Evolutionary conservation across 1,140 invertebrate species (phyloP).

Genomic region (Drosophila varians): DNA sequence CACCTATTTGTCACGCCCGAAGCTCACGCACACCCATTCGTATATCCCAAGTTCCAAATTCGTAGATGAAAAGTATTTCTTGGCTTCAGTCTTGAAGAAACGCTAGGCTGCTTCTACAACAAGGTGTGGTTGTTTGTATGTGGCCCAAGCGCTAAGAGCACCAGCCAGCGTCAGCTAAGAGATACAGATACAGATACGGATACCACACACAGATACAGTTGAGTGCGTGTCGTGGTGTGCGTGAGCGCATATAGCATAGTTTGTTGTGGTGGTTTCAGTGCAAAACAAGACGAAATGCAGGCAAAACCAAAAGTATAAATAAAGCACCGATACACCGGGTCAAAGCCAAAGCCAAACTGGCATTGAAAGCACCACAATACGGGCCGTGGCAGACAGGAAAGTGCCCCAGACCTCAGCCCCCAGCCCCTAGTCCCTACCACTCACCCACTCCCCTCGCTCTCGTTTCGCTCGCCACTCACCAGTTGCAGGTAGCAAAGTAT

Average conservation of each 20-base stretch:
- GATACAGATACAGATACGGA: slow-evolving; percentile 32
- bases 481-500: slow-evolving; percentile 27
- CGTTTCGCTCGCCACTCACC: not conserved
- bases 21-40: slow-evolving; percentile 17
- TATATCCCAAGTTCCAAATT: not conserved
- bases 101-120: slow-evolving; percentile 38
- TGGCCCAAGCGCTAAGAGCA: slow-evolving; percentile 52
- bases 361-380: slow-evolving; percentile 21
- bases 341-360: slow-evolving; percentile 46
- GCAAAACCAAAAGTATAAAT: slow-evolving; percentile 9
- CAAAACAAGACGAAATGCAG: slow-evolving; percentile 13
- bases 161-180: slow-evolving; percentile 43
- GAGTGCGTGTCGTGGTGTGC: slow-evolving; percentile 18
- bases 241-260: slow-evolving; percentile 14
- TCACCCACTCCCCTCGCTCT: slow-evolving; percentile 8
- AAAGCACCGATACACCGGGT: slow-evolving; percentile 25
- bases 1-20: slow-evolving; percentile 44
- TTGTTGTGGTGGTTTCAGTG: slow-evolving; percentile 20
- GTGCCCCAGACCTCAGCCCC: not conserved
- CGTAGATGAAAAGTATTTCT: slow-evolving; percentile 19
- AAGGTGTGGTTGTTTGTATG: slow-evolving; percentile 78
- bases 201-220: not conserved
- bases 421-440: not conserved
- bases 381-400: slow-evolving; percentile 26
- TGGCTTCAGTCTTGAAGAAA: slow-evolving; percentile 28